Conservation (phyloP, 2,113 vertebrate species). For the Scolopax mira region DNA sequence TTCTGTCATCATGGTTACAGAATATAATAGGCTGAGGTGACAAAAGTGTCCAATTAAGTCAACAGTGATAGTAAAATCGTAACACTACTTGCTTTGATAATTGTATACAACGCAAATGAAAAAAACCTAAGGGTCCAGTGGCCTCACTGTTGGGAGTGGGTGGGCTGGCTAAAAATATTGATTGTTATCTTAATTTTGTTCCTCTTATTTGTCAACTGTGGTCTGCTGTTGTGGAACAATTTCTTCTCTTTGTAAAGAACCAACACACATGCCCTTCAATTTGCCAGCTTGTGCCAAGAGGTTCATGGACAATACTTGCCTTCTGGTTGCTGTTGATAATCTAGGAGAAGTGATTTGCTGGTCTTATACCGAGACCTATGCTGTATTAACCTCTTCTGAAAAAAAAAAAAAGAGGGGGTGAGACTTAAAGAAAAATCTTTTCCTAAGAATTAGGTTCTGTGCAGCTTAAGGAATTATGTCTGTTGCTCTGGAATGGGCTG, state of each 20-base stretch:
- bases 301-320: not conserved
- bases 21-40: not conserved
- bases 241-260: not conserved
- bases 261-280: not conserved
- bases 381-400: not conserved
- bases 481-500: not conserved
- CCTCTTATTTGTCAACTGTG: not conserved
- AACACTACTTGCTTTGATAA: not conserved
- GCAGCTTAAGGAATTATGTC: not conserved
- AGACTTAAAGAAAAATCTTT: not conserved
- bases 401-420: not conserved
- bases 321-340: not conserved
- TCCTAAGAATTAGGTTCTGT: not conserved
- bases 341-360: not conserved
- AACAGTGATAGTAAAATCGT: not conserved
- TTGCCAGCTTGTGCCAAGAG: not conserved
- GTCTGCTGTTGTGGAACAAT: not conserved
- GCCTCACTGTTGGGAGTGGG: not conserved
- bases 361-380: not conserved
- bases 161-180: not conserved
- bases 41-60: not conserved
- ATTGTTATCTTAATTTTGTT: not conserved
- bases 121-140: not conserved
- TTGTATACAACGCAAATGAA: not conserved
- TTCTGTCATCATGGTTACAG: not conserved